Conservation (phyloP, 1,140 invertebrate genomes). For the Adoxophyes honmai region DNA sequence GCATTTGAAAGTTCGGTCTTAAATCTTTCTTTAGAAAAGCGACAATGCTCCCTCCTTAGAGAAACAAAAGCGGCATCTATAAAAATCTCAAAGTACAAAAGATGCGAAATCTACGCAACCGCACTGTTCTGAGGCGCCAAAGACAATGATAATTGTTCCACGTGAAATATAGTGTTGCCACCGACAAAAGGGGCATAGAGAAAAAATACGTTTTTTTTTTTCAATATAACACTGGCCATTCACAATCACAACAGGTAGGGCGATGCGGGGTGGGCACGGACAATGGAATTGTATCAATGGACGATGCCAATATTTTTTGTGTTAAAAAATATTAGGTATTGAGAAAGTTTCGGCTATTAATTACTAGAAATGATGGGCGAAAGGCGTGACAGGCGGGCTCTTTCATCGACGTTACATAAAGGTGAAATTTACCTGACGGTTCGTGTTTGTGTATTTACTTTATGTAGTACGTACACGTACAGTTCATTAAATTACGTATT, state of each 20-base stretch:
- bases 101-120: conserved; percentile 46
- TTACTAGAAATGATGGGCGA: conserved; percentile 38
- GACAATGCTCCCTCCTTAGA: conserved; percentile 26
- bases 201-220: conserved; percentile 68
- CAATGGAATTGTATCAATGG: conserved; percentile 66
- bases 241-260: conserved; percentile 67
- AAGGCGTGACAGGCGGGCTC: conserved; percentile 15
- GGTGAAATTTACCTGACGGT: neutral
- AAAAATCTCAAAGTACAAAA: conserved; percentile 55
- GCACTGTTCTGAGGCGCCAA: conserved; percentile 61
- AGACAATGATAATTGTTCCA: conserved; percentile 75
- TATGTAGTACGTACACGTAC: too few species aligned
- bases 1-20: neutral
- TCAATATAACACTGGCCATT: conserved; percentile 65
- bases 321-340: conserved; percentile 36
- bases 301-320: conserved; percentile 55
- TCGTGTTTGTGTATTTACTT: neutral
- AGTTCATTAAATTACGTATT: too few species aligned
- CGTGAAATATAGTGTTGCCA: conserved; percentile 73
- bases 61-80: conserved; percentile 34
- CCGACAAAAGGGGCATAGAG: conserved; percentile 60
- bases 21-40: conserved; percentile 1
- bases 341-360: conserved; percentile 43
- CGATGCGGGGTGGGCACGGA: conserved; percentile 51
- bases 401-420: conserved; percentile 1